phyloP scores from a whole-genome alignment of 2,888 invertebrate species.

The Cheilosia soror region DNA sequence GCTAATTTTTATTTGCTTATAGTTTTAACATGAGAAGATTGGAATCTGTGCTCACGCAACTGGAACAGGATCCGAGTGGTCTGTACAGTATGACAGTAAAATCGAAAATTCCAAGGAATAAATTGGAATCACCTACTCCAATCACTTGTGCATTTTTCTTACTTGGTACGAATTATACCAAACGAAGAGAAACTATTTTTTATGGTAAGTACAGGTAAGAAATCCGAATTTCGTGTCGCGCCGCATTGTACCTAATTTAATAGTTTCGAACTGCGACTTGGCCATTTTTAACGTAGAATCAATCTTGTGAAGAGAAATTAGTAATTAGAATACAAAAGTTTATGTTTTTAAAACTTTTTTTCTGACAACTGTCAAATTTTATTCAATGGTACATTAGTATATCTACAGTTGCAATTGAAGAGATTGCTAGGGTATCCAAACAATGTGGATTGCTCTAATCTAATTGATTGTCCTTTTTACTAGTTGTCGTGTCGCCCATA shows the following conservation, averaged over 20 bases:
- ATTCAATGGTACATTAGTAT: no score
- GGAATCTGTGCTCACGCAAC: slow-evolving; percentile 82
- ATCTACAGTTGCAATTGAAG: no score
- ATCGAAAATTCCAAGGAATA: slow-evolving; percentile 82
- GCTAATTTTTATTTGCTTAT: slow-evolving; percentile 7
- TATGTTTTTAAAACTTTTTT: no score
- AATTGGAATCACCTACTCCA: slow-evolving; percentile 84
- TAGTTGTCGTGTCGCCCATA: no score
- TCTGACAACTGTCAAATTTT: no score
- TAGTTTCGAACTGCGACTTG: not conserved
- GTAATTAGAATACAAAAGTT: no score
- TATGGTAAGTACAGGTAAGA: slow-evolving; percentile 84
- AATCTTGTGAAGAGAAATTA: no score
- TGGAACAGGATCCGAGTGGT: slow-evolving; percentile 82
- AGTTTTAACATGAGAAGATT: slow-evolving; percentile 82
- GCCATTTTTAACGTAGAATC: no score
- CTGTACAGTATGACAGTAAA: slow-evolving; percentile 83
- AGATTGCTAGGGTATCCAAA: no score
- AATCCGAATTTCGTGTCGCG: not conserved
- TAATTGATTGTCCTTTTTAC: no score
- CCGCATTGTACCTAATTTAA: not conserved
- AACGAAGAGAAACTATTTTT: slow-evolving; percentile 84
- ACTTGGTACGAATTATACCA: slow-evolving; percentile 84
- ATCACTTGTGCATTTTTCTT: slow-evolving; percentile 84
- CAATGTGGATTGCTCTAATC: no score